Conservation (phyloP, 2,888 invertebrate genomes). For the Lithosia quadra region DNA sequence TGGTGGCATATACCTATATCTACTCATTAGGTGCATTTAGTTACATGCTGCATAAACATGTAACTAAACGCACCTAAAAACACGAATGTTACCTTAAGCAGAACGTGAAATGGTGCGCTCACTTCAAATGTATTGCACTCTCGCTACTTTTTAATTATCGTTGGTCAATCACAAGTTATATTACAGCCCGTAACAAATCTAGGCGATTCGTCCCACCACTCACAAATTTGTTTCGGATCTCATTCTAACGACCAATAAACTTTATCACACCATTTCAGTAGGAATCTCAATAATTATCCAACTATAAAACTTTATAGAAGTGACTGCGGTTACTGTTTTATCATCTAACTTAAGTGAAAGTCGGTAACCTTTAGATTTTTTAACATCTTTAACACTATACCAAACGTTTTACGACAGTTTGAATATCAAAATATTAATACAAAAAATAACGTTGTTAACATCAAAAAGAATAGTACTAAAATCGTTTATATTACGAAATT, state of each 20-base stretch:
- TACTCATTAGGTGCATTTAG: slow-evolving; percentile 18
- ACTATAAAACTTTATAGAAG: slow-evolving; percentile 73
- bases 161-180: slow-evolving; percentile 74
- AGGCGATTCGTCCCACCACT: slow-evolving; percentile 73
- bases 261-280: slow-evolving; percentile 84
- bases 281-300: slow-evolving; percentile 77
- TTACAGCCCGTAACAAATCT: slow-evolving; percentile 71
- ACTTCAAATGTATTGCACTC: slow-evolving; percentile 62
- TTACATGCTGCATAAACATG: background rate
- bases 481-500: slow-evolving; percentile 57
- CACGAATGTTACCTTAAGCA: slow-evolving; percentile 33
- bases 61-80: too few relatives aligned
- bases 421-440: slow-evolving; percentile 25
- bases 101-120: slow-evolving; percentile 41
- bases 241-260: slow-evolving; percentile 81
- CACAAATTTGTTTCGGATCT: slow-evolving; percentile 73
- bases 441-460: slow-evolving; percentile 1
- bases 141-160: slow-evolving; percentile 81
- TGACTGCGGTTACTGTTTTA: slow-evolving; percentile 67
- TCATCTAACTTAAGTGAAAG: slow-evolving; percentile 66
- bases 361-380: slow-evolving; percentile 56
- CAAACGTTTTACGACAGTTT: slow-evolving; percentile 41
- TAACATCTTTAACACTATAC: slow-evolving; percentile 37
- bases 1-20: too few relatives aligned
- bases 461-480: slow-evolving; percentile 50